A percentile compares a stretch with the other conserved stretches of the same genome.
These are phyloP conservation scores for Fragum sueziense DNA, from an alignment of 2,888 invertebrate genomes.

Conservation along the genomic window DNA sequence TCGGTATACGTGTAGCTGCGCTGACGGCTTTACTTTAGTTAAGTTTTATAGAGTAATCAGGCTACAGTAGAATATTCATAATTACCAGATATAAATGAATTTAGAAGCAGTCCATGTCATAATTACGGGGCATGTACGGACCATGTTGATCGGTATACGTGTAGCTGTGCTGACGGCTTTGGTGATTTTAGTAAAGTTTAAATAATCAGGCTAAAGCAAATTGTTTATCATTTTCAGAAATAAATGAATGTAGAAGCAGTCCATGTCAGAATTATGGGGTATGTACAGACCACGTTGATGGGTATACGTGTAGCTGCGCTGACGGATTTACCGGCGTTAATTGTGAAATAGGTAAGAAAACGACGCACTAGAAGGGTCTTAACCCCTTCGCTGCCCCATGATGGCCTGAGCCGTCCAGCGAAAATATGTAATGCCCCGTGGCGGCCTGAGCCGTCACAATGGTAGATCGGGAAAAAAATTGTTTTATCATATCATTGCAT, in stretches of 20 bases:
- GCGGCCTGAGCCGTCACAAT: too few relatives aligned
- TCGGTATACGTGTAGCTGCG: too few relatives aligned
- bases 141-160: background rate
- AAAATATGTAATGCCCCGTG: too few relatives aligned
- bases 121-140: background rate
- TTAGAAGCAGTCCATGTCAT: background rate
- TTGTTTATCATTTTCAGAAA: slow-evolving; percentile 87
- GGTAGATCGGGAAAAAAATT: too few relatives aligned
- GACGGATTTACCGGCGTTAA: background rate
- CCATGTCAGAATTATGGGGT: background rate
- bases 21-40: too few relatives aligned
- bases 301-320: background rate
- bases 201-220: slow-evolving; percentile 35
- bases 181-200: background rate
- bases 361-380: too few relatives aligned
- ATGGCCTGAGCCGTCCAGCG: too few relatives aligned
- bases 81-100: background rate
- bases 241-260: background rate
- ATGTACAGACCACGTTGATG: background rate
- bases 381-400: too few relatives aligned
- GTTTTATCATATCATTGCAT: too few relatives aligned
- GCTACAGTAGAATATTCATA: too few relatives aligned
- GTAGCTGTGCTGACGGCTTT: background rate
- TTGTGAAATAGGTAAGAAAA: slow-evolving; percentile 1
- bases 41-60: too few relatives aligned